Evolutionary conservation across 2,888 invertebrate genomes (phyloP).

Genomic region (Eristalinus sepulchralis): DNA sequence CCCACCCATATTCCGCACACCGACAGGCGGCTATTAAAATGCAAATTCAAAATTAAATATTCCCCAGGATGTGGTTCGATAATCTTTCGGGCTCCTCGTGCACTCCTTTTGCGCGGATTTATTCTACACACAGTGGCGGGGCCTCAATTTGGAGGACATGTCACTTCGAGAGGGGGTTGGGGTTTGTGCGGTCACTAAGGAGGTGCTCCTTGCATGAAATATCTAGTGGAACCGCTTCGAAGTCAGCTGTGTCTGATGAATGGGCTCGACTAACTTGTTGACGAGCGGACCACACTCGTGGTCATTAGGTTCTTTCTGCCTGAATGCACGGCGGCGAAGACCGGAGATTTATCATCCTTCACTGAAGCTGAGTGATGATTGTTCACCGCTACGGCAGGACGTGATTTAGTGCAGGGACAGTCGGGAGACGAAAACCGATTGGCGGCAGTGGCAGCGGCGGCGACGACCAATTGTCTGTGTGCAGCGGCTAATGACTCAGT

Average conservation of each 20-base stretch:
- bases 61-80: slow-evolving; percentile 18
- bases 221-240: not conserved
- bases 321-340: not conserved
- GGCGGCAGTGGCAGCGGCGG: too few species aligned
- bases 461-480: not conserved
- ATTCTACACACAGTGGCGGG: not conserved
- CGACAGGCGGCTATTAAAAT: slow-evolving; percentile 26
- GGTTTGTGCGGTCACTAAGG: not conserved
- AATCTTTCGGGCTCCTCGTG: slow-evolving; percentile 22
- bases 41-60: slow-evolving; percentile 32
- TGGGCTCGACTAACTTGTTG: not conserved
- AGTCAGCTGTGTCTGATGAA: not conserved
- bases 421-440: not conserved
- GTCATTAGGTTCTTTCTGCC: not conserved
- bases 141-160: not conserved
- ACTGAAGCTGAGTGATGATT: not conserved
- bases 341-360: not conserved
- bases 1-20: not conserved
- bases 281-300: not conserved
- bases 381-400: not conserved
- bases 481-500: not conserved
- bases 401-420: not conserved
- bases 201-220: not conserved
- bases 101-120: slow-evolving; percentile 15
- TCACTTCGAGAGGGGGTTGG: not conserved